A percentile compares a stretch with the other conserved stretches of the same genome.
Conservation (phyloP, 2,113 vertebrate species). For the Mobula birostris region DNA sequence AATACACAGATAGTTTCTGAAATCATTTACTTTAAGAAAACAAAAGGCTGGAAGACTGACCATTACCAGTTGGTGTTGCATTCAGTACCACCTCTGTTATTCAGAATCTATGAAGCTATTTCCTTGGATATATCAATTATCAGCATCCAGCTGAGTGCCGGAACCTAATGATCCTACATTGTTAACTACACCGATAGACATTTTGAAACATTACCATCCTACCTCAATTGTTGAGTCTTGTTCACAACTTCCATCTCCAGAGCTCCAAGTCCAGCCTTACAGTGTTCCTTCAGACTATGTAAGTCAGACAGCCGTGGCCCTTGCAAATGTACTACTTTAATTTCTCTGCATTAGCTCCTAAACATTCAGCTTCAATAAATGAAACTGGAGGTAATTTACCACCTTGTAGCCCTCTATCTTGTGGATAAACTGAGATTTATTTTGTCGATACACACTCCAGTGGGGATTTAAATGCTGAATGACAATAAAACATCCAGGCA, state of each 20-base stretch:
- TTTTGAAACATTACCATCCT: not conserved
- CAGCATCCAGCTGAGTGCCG: not conserved
- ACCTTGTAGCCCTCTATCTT: slow-evolving; percentile 39
- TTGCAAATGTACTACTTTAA: slow-evolving; percentile 41
- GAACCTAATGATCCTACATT: not conserved
- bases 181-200: not conserved
- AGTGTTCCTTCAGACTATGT: slow-evolving; percentile 37
- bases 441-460: not conserved
- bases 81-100: not conserved
- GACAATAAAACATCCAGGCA: slow-evolving; percentile 33
- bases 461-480: not conserved
- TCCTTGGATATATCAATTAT: not conserved
- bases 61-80: not conserved
- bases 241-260: not conserved
- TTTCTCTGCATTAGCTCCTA: slow-evolving; percentile 43
- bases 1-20: not conserved
- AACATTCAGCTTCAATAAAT: slow-evolving; percentile 45
- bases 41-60: not conserved
- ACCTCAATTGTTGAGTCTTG: slow-evolving; percentile 6
- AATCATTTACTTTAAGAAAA: not conserved
- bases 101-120: not conserved
- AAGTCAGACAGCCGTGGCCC: slow-evolving; percentile 27
- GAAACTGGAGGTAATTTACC: slow-evolving; percentile 50
- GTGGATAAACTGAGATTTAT: slow-evolving; percentile 35
- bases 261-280: not conserved